Base-by-base conservation (phyloP, 1,140 invertebrate genomes). In the Planococcus citri region DNA sequence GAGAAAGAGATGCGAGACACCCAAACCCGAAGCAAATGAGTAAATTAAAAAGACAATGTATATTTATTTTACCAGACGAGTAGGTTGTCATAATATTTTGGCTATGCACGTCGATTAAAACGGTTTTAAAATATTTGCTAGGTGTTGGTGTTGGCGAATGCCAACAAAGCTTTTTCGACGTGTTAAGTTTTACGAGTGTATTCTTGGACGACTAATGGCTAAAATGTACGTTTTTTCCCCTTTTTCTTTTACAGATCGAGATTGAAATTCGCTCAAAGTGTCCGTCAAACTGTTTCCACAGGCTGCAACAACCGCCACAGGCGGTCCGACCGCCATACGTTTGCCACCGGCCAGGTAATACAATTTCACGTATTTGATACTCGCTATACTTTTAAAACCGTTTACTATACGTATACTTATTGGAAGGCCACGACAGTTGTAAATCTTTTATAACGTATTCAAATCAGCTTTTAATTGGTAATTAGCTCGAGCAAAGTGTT, bases 261-360 rank as follows among this genome's bases (percentile, higher is more conserved):
- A 64, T 64, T 64, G 60, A 64, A 64, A 64, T 64, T 64, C 24
- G 60, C 24, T 27, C 60, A 64, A 64, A 27, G 22, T 64, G 60
- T 64, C 60, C 60, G 60, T 64, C 60, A 64, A 64, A 64, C 60
- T 64, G 60, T 64, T 64, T 64, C 60, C 60, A 64, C 60, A 64
- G 25, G 60, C 60, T 64, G 60, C 60, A 64, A 64, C 60, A 25
- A 64, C 60, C 60, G 60, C 60, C 60, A 20, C 60, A 10, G 60
- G 60, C 60, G 60, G 60, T 27, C 60, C 60, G 10, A 64, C 60
- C 60, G 60, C 60, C 25, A 64, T 64, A 17, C 60, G 60, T 64
- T 64, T 64, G 25, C 60, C 60, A 64, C 60, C 60, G 21, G 60
- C 60, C 25, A 64, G 60, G 60, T 64, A 64, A 64, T 64, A 25